These are phyloP conservation scores for Leucopsar rothschildi DNA, from an alignment of 2,113 vertebrate genomes.

Conservation along the genomic window DNA sequence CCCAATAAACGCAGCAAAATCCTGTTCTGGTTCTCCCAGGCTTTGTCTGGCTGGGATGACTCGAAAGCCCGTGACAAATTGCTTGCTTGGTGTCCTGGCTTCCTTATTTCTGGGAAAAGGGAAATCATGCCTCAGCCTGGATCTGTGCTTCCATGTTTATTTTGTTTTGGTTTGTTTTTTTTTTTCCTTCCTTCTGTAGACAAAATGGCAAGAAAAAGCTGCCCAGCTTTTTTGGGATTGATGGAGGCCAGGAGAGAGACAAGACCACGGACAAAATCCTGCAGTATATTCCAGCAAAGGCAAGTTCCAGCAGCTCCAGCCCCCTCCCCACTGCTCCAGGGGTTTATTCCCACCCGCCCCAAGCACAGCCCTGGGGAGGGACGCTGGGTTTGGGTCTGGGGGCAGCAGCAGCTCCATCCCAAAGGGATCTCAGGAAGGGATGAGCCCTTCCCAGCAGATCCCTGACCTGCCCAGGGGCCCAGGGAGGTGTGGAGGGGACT, in stretches of 20 bases:
- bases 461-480: not conserved
- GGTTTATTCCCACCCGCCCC: not conserved
- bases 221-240: conserved; percentile 64
- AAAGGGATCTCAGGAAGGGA: not conserved
- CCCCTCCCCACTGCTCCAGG: not conserved
- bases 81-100: not conserved
- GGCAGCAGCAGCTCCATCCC: not conserved
- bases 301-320: conserved; percentile 24
- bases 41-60: not conserved
- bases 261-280: conserved; percentile 70
- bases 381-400: rapidly evolving
- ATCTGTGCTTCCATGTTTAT: not conserved
- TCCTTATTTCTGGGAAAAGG: not conserved
- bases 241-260: conserved; percentile 59
- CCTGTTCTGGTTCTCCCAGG: not conserved
- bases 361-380: rapidly evolving
- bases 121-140: not conserved
- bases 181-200: conserved; percentile 10
- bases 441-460: not conserved
- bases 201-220: conserved; percentile 70
- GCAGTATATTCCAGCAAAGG: conserved; percentile 74
- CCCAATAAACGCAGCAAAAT: not conserved
- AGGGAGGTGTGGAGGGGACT: not conserved
- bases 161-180: not conserved
- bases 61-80: not conserved